Evolutionary conservation across 2,797 vertebrate species (phyloP), one percentile per base, ranked within the genome.

Genomic region (Enteromius fasciolatus): DNA sequence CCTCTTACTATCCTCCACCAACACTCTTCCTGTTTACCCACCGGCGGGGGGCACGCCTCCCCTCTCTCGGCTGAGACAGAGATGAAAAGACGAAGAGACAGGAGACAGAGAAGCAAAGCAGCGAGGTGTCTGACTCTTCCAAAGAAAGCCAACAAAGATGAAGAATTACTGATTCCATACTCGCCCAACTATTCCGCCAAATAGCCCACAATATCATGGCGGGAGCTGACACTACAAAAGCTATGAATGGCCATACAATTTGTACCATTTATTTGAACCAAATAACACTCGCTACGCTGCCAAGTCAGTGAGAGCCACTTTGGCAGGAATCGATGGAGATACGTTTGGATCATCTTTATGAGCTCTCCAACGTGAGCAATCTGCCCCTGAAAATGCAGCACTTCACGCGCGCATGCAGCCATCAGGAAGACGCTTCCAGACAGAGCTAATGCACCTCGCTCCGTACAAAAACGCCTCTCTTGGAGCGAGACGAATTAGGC

Each of bases 331-430:
- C 20, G 20, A 36, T 39, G 78, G 78, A 81, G 74, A 76, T 59
- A 75, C 46, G 17, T 72, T 83, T 83, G 76, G 41, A 67, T 78
- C 59, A 46, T 74, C 81, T 85, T 85, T 70, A 83, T 8, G 25
- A 64, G 57, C 83, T 64, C 79, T 86, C 74, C 61, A 68, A 48
- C 33, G 23, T 74, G 63, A 84, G 80, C 79, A 81, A 84, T 86
- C 85, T 82, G 46, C 69, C 83, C 50, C 61, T 17, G 61, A 78
- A 74, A 81, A 81, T 64, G 33, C 46, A 82, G 23, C 80, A 81
- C 61, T 81, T 75, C 59, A 82, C 44, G 50, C 28, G 59, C 73
- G 33, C 44, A 46, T 46, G 44, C 77, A 54, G 72, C 52, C 68
- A 69, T 76, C 68, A 81, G 61, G 33, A 52, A 80, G 66, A 61